These are phyloP conservation scores for Apamea monoglypha DNA, from an alignment of 2,888 invertebrate genomes.

Conservation along the genomic window DNA sequence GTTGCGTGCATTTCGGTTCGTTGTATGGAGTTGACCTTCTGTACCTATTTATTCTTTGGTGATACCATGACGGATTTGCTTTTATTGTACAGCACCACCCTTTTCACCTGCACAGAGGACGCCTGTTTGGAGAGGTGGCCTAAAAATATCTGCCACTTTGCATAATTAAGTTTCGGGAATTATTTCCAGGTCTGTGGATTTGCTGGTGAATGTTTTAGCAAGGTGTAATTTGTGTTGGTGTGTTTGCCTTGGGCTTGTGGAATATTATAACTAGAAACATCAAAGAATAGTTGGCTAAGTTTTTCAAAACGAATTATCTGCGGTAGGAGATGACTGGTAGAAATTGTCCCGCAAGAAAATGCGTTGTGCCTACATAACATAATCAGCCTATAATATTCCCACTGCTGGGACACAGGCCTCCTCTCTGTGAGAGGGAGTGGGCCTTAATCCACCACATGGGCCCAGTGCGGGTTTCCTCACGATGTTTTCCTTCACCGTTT, in stretches of 20 bases:
- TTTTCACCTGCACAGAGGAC: slow-evolving; percentile 58
- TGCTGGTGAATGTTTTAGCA: slow-evolving; percentile 27
- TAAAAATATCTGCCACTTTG: slow-evolving; percentile 58
- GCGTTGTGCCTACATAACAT: background rate
- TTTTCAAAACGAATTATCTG: background rate
- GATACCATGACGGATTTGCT: slow-evolving; percentile 60
- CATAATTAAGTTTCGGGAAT: slow-evolving; percentile 55
- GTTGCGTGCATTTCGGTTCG: background rate
- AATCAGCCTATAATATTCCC: too few species aligned
- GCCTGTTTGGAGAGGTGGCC: slow-evolving; percentile 52
- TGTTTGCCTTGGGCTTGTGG: slow-evolving; percentile 1
- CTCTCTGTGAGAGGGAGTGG: too few species aligned
- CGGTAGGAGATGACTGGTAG: background rate
- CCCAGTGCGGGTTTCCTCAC: too few species aligned
- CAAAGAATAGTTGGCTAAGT: background rate
- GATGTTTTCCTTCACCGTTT: too few species aligned
- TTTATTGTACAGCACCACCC: slow-evolving; percentile 61
- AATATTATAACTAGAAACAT: background rate
- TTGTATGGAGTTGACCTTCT: background rate
- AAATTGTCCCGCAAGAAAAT: background rate
- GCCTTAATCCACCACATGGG: too few species aligned
- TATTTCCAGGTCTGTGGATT: slow-evolving; percentile 52
- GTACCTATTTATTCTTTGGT: background rate
- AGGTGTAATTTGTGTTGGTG: slow-evolving; percentile 18
- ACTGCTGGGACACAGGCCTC: too few species aligned